phyloP scores from a whole-genome alignment of 2,797 vertebrate species.

The Vireo griseus region DNA sequence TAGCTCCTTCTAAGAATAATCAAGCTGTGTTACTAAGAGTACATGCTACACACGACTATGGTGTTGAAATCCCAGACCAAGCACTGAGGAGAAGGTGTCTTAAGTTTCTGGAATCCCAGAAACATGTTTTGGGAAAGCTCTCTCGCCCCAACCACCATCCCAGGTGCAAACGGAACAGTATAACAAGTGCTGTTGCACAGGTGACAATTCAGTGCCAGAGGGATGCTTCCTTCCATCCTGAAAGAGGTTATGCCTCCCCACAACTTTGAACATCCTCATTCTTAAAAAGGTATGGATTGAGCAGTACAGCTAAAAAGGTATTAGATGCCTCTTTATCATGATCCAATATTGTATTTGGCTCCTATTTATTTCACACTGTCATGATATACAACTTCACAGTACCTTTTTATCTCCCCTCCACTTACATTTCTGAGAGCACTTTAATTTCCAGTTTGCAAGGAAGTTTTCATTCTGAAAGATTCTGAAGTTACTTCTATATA shows the following conservation, averaged over 20 bases:
- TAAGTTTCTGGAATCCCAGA: neutral
- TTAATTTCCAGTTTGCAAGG: neutral
- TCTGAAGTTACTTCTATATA: neutral
- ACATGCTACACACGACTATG: accelerated
- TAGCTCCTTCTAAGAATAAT: accelerated
- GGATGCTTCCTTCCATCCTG: neutral
- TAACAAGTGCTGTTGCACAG: accelerated
- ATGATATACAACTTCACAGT: accelerated
- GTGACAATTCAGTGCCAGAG: neutral
- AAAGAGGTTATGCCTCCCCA: neutral
- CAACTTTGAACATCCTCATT: neutral
- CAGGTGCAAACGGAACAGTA: neutral
- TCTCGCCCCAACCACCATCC: accelerated
- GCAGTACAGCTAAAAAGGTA: neutral
- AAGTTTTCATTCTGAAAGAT: neutral
- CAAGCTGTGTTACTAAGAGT: neutral
- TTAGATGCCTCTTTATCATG: neutral
- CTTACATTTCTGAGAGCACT: neutral
- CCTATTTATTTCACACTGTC: neutral
- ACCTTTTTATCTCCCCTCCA: neutral
- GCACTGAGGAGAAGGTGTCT: accelerated
- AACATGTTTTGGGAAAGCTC: neutral
- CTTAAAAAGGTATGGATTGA: neutral
- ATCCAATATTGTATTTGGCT: neutral
- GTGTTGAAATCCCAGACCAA: neutral